Base-by-base conservation (phyloP, 2,888 invertebrate genomes). In the Dexiosoma caninum region DNA sequence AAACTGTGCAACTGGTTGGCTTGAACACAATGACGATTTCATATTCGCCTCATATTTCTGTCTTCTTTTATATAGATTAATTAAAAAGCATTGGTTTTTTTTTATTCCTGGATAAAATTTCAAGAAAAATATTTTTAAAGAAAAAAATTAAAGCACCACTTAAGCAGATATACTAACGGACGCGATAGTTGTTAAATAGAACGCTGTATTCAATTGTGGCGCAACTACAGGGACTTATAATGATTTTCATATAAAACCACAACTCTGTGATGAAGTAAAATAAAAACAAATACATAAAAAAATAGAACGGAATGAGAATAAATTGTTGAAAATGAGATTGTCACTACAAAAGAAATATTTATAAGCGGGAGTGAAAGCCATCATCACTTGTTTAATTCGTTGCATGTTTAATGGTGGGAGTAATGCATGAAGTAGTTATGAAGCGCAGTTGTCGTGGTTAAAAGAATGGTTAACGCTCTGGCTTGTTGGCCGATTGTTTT, bases 241-340 rank as follows among this genome's bases (percentile, higher is more conserved):
- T 77, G 69, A 77, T 69, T 77, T 77, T 81, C 57, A 77, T 77
- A 64, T 64, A 69, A 81, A 81, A 69, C 72, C 77, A 53, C 72
- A 81, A 72, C 72, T 62, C 62, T 60, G 35, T 60, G 55, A 62
- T 23, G 42, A 70, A 70, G 74, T 51, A 42, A 42, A 44, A 32
- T n/a, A n/a, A n/a, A n/a, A n/a, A n/a, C n/a, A n/a, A n/a, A n/a
- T n/a, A n/a, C n/a, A n/a, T n/a, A n/a, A n/a, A n/a, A n/a, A n/a
- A n/a, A n/a, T n/a, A n/a, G 9, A 16, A 21, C 16, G 12, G 59
- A 53, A 51, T 30, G 44, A 35, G 60, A 57, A 51, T 12, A 57
- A 71, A 51, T 40, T 35, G 51, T 60, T 62, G 37, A 14, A 67
- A 55, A 62, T 40, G 42, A 62, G 27, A 44, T 64, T 44, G 53